phyloP scores from a whole-genome alignment of 2,888 invertebrate species.

The Lacanobia wlatinum region DNA sequence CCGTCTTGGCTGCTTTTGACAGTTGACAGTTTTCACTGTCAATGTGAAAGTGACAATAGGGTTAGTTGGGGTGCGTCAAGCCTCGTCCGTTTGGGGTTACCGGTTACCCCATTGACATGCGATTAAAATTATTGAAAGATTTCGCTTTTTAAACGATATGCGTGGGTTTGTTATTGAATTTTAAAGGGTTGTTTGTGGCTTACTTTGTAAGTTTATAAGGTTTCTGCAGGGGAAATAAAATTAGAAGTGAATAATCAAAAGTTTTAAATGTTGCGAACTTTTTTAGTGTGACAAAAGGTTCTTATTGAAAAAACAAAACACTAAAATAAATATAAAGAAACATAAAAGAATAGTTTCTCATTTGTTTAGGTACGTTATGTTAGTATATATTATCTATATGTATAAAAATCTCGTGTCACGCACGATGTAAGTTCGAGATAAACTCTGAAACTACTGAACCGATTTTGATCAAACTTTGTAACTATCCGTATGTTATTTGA shows the following conservation, averaged over 20 bases:
- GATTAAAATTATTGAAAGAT: slow-evolving; percentile 89
- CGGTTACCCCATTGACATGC: slow-evolving; percentile 84
- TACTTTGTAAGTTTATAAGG: slow-evolving; percentile 56
- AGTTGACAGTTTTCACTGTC: slow-evolving; percentile 90
- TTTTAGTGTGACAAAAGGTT: not conserved
- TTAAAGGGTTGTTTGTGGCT: slow-evolving; percentile 79
- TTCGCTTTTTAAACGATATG: slow-evolving; percentile 72
- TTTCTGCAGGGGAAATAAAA: slow-evolving; percentile 56
- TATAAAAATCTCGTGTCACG: no score
- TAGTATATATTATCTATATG: no score
- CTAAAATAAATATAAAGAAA: not conserved
- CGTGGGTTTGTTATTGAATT: slow-evolving; percentile 75
- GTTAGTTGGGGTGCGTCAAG: slow-evolving; percentile 88
- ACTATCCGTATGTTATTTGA: no score
- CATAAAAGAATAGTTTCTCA: slow-evolving; percentile 1
- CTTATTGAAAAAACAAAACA: not conserved
- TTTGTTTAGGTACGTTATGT: no score
- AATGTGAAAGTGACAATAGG: slow-evolving; percentile 83
- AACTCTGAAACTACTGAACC: no score
- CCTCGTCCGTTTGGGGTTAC: slow-evolving; percentile 74
- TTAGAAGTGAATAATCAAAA: slow-evolving; percentile 36
- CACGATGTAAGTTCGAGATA: no score
- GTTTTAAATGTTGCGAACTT: slow-evolving; percentile 14
- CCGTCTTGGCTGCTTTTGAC: slow-evolving; percentile 89
- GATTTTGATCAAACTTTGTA: no score